Evolutionary conservation across 2,888 invertebrate genomes (phyloP).

Genomic region (Stegophylla sp.): DNA sequence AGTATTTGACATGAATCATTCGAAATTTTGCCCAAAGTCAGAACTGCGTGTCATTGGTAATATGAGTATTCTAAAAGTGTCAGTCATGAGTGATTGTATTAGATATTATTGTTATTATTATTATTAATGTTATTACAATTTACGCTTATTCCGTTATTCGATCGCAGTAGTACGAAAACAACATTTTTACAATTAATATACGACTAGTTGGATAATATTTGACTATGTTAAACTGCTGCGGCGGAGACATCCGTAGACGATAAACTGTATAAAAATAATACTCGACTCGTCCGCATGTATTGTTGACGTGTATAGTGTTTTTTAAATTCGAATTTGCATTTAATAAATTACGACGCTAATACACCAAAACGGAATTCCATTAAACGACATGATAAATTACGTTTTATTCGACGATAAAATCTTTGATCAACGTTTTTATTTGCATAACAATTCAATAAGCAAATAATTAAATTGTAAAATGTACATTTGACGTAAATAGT

Average conservation of each 20-base stretch:
- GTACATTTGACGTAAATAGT: neutral
- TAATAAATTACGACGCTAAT: neutral
- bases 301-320: neutral
- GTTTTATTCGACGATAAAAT: slow-evolving; percentile 15
- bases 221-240: neutral
- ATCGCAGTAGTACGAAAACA: no score
- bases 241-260: neutral
- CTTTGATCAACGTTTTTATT: slow-evolving; percentile 15
- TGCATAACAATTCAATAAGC: slow-evolving; percentile 22
- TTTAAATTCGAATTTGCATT: slow-evolving; percentile 17
- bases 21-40: no score
- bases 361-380: neutral
- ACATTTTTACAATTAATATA: neutral
- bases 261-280: neutral
- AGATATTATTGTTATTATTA: no score
- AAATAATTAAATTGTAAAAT: slow-evolving; percentile 8
- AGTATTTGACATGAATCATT: no score
- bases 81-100: no score
- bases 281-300: no score
- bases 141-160: no score
- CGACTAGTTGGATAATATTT: neutral
- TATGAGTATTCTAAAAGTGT: no score
- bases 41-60: no score
- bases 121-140: no score
- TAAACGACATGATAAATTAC: slow-evolving; percentile 6